Base-by-base conservation (phyloP, 2,113 vertebrate species). In the Symphodus melops region DNA sequence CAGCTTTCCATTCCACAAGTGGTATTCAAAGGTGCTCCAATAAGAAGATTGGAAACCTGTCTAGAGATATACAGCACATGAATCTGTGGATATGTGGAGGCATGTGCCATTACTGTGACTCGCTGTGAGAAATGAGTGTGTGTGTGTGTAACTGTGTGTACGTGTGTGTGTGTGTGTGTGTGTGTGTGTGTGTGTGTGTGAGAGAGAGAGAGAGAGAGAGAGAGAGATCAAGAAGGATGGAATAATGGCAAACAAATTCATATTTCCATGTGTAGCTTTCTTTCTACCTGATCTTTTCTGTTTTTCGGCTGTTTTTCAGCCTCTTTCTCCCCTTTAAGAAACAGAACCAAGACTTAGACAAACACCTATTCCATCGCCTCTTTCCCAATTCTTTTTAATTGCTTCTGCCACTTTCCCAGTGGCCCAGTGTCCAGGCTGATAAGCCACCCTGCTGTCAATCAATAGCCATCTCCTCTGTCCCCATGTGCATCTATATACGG, bases 371-470 rank as follows among this genome's bases (percentile, higher is more conserved):
- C 60, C 64, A 53, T 19, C 46, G 20, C 25, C 70, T 66, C 52
- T 75, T 16, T 23, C 48, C 48, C 46, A 6, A 9, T 70, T 72
- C 77, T 70, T 68, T 90, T 89, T 93, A 93, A 94, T 93, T 93
- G 90, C 92, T 75, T 91, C 72, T 80, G 65, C 60, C 72, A 84
- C 82, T 89, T 86, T 86, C 87, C 87, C 87, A 86, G 72, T 72
- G 81, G 88, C 67, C 61, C 20, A 55, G 60, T 56, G 21, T 69
- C 49, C 52, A 33, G 67, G 77, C 85, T 81, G 89, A 93, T 88
- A 86, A 94, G 88, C 75, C 74, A 58, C 80, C 83, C 76, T 91
- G 75, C 86, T 86, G 66, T 83, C 85, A 90, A 86, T 94, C 93
- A 83, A 92, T 93, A 89, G 39, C 81, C 87, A 77, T 90, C 85